Evolutionary conservation across 2,888 invertebrate species (phyloP).

Genomic region (Drosophila maculinotata): DNA sequence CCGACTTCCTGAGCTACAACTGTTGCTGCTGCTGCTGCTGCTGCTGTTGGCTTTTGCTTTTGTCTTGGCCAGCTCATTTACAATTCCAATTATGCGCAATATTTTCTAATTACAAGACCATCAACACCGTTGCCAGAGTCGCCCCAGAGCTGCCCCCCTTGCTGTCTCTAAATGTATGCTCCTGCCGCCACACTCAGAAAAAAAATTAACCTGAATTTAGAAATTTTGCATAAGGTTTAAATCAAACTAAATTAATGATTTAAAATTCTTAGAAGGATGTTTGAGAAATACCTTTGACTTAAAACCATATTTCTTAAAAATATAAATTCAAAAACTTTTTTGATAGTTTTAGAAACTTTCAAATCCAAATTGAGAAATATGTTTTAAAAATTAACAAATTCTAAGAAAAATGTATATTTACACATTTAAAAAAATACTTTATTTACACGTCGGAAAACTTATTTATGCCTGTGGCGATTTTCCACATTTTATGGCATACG

Average conservation of each 20-base stretch:
- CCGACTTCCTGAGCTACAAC: constrained; percentile 66
- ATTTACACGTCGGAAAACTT: too few species aligned
- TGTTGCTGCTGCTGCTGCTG: constrained; percentile 5
- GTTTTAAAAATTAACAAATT: too few species aligned
- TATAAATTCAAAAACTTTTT: not conserved
- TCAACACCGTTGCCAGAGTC: constrained; percentile 57
- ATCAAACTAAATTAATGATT: too few species aligned
- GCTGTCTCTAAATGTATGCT: constrained; percentile 2
- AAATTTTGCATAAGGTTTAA: too few species aligned
- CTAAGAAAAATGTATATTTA: too few species aligned
- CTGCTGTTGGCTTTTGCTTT: constrained; percentile 19
- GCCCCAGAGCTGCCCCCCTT: constrained; percentile 2
- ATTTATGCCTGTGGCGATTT: too few species aligned
- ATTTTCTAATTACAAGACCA: constrained; percentile 82
- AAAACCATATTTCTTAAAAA: too few species aligned
- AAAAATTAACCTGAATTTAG: not conserved
- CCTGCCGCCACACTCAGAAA: not conserved
- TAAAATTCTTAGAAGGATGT: too few species aligned
- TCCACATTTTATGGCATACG: not conserved
- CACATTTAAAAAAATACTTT: too few species aligned
- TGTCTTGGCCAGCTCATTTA: constrained; percentile 70
- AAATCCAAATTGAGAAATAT: too few species aligned
- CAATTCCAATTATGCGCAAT: constrained; percentile 81
- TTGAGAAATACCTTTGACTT: too few species aligned
- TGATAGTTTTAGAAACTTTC: not conserved